A percentile compares a stretch with the other conserved stretches of the same genome.
Conservation (phyloP, 2,888 invertebrate genomes). For the Spisula solida region DNA sequence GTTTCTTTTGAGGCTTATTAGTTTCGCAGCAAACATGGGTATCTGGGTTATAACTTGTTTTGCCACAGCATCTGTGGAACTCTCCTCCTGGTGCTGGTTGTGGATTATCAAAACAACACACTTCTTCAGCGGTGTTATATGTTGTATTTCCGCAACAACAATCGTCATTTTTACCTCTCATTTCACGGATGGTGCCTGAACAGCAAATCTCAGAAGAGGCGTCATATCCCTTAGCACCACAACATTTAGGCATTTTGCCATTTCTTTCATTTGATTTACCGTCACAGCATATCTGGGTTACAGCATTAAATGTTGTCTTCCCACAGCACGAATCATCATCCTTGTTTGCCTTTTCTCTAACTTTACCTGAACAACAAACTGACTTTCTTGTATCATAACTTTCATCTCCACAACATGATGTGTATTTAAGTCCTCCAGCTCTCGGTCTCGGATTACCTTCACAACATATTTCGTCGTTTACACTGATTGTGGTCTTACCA, state of each 20-base stretch:
- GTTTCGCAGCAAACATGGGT: constrained; percentile 58
- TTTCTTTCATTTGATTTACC: constrained; percentile 45
- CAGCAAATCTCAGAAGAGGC: constrained; percentile 58
- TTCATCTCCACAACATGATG: constrained; percentile 61
- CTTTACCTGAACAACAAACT: constrained; percentile 57
- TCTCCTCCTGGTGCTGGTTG: constrained; percentile 62
- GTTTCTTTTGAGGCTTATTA: constrained; percentile 54
- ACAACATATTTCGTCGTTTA: constrained; percentile 64
- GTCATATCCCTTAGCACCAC: constrained; percentile 54
- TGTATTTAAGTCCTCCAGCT: constrained; percentile 46
- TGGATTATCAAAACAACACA: constrained; percentile 63
- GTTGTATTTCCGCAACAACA: constrained; percentile 64
- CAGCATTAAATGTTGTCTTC: constrained; percentile 56
- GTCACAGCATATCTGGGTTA: constrained; percentile 59
- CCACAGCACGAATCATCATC: constrained; percentile 62
- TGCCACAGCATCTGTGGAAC: constrained; percentile 62
- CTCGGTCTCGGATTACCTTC: constrained; percentile 51
- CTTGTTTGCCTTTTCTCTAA: constrained; percentile 50
- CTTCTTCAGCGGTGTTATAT: constrained; percentile 48
- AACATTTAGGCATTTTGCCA: constrained; percentile 62
- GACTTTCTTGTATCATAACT: constrained; percentile 54
- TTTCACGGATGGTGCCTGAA: constrained; percentile 46
- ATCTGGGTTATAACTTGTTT: constrained; percentile 60
- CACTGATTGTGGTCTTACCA: constrained; percentile 60
- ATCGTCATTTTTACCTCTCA: constrained; percentile 52